A percentile compares a stretch with the other conserved stretches of the same genome.
phyloP scores from a whole-genome alignment of 2,113 vertebrate species.

The Rostratula benghalensis region DNA sequence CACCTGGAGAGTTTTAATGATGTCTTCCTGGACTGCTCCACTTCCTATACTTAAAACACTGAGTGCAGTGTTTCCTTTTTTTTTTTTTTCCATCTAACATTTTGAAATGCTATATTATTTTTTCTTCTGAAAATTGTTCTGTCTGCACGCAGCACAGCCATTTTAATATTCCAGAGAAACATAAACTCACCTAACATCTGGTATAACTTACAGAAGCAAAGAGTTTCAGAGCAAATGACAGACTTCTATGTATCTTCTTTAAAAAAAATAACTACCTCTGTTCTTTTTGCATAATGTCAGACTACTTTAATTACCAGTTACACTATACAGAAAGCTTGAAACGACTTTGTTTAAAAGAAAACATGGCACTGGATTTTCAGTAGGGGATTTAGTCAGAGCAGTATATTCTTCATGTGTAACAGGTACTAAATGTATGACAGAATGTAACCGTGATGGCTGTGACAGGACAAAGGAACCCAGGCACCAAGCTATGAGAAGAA shows the following conservation, averaged over 20 bases:
- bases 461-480: neutral
- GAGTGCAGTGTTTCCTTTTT: conserved; percentile 22
- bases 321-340: neutral
- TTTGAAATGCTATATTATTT: conserved; percentile 30
- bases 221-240: conserved; percentile 54
- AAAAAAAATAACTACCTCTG: conserved; percentile 48
- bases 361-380: neutral
- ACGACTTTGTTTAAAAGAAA: conserved; percentile 33
- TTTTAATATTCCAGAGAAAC: conserved; percentile 55
- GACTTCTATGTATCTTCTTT: conserved; percentile 63
- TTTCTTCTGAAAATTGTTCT: conserved; percentile 46
- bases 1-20: neutral
- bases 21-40: neutral
- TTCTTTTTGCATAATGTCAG: conserved; percentile 45
- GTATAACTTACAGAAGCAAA: conserved; percentile 66
- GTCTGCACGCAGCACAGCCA: neutral
- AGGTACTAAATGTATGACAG: neutral
- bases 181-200: conserved; percentile 41
- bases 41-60: neutral
- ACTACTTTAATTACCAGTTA: conserved; percentile 29
- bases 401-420: neutral
- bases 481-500: neutral
- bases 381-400: conserved; percentile 20
- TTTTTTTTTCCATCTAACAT: conserved; percentile 3
- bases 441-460: neutral